Evolutionary conservation across 2,888 invertebrate genomes (phyloP), one percentile per base, ranked within the genome.

Genomic region (Drosophila lutescens): DNA sequence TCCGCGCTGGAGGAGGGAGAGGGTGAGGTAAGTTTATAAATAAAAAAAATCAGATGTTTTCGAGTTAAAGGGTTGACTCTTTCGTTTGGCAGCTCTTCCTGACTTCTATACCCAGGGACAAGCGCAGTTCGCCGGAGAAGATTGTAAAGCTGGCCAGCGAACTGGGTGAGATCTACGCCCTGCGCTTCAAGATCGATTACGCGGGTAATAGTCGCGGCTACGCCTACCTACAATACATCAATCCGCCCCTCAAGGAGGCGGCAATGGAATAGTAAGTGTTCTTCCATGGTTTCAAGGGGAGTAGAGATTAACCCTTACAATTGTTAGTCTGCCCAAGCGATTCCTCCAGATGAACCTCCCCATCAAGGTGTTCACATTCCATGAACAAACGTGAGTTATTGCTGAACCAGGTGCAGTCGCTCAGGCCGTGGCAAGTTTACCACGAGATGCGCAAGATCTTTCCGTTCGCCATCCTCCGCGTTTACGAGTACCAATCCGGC

Each of bases 211-310:
- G 86, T 1, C 88, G 91, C 1, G 89, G 90, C 2, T 90, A 77
- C 50, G 91, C 91, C 13, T 91, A 87, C 41, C 55, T 91, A 56
- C 91, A 91, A 57, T 91, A 89, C 26, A 44, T 86, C 1, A 74
- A 90, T 46, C 62, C 68, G 3, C 49, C 36, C 1, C 51, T 75
- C 4, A 77, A 78, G 71, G 5, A 54, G 1, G 32, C 54, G 15
- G 88, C 86, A 1, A 13, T 90, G 6, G 0, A 38, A 13, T 34
- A 47, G 91, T 91, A 58, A 76, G 79, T 69, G 13, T 6, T 13
- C 2, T 8, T 1, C 10, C 8, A 1, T 0, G 30, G 0, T 17
- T 44, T 9, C 0, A 8, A 8, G 10, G 5, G 7, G 13, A 5
- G 12, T 12, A 1, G 2, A 4, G n/a, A n/a, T 10, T 30, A 20